These are phyloP conservation scores for Potorous gilbertii DNA, from an alignment of 2,797 vertebrate genomes.

Conservation along the genomic window DNA sequence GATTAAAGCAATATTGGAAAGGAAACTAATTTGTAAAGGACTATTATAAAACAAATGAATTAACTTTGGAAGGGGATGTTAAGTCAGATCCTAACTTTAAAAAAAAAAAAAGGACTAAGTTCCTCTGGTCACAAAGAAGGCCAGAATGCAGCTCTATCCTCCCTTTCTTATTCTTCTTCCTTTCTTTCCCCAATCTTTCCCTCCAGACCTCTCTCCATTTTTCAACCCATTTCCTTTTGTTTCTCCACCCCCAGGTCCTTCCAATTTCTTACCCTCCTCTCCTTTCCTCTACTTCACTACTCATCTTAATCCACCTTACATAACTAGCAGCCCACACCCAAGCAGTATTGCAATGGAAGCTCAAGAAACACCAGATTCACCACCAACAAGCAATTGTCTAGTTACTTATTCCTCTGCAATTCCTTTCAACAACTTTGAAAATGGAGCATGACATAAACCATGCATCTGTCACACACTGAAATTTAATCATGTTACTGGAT, in stretches of 20 bases:
- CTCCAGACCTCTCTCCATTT: neutral
- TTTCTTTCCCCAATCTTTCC: neutral
- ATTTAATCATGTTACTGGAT: neutral
- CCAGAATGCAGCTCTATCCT: neutral
- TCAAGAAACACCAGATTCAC: neutral
- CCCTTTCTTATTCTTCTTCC: neutral
- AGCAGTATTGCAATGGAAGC: neutral
- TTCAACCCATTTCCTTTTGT: no score
- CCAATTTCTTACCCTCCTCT: neutral
- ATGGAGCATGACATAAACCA: neutral
- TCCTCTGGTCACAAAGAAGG: neutral
- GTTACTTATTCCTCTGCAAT: neutral
- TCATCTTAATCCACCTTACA: neutral
- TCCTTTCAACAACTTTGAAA: neutral
- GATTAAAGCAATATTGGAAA: neutral
- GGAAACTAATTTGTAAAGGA: neutral
- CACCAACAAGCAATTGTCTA: neutral
- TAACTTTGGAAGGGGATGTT: neutral
- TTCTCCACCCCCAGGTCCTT: neutral
- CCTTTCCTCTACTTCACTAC: neutral
- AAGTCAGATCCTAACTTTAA: neutral
- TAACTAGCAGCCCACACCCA: neutral
- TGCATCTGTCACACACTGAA: neutral
- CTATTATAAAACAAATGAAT: conserved; percentile 18
- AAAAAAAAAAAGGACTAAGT: neutral